These are phyloP conservation scores for Eudorcas thomsonii DNA, from an alignment of 2,113 vertebrate genomes.

Conservation along the genomic window DNA sequence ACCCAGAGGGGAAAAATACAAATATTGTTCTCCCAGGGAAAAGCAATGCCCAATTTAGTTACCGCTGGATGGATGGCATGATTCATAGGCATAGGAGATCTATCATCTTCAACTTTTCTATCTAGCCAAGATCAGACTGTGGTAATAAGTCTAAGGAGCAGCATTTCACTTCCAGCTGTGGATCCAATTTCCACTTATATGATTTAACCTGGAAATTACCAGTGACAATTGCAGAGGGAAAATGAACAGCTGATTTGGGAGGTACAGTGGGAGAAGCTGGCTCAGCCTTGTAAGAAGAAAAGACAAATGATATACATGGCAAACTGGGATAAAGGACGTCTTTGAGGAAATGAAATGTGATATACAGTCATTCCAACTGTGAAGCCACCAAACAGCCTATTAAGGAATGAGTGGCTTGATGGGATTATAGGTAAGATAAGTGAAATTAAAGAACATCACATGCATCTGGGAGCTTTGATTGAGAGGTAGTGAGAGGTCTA, in stretches of 20 bases:
- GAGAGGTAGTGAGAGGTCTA: neutral
- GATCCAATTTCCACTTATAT: slow-evolving; percentile 51
- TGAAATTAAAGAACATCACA: slow-evolving; percentile 4
- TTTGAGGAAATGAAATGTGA: slow-evolving; percentile 1
- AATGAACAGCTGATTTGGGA: neutral
- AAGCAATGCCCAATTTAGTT: neutral
- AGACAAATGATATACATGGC: neutral
- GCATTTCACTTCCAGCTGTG: slow-evolving; percentile 59
- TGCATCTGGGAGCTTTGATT: neutral
- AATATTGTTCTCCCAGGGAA: slow-evolving; percentile 11
- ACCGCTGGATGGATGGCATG: neutral
- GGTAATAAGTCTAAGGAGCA: neutral
- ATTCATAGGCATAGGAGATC: slow-evolving; percentile 19
- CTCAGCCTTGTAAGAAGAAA: neutral
- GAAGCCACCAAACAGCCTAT: slow-evolving; percentile 42
- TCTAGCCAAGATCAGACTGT: neutral
- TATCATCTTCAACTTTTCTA: slow-evolving; percentile 31
- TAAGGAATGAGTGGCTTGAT: slow-evolving; percentile 55
- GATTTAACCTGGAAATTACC: slow-evolving; percentile 64
- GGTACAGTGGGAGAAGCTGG: neutral
- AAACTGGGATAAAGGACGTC: neutral
- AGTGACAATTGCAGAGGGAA: neutral
- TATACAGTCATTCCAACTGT: neutral
- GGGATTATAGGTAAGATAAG: slow-evolving; percentile 51
- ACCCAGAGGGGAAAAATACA: neutral